Percentiles rank a stretch among this genome's conserved stretches.
phyloP scores from a whole-genome alignment of 2,888 invertebrate genomes.

The Sclerodermus sp. region DNA sequence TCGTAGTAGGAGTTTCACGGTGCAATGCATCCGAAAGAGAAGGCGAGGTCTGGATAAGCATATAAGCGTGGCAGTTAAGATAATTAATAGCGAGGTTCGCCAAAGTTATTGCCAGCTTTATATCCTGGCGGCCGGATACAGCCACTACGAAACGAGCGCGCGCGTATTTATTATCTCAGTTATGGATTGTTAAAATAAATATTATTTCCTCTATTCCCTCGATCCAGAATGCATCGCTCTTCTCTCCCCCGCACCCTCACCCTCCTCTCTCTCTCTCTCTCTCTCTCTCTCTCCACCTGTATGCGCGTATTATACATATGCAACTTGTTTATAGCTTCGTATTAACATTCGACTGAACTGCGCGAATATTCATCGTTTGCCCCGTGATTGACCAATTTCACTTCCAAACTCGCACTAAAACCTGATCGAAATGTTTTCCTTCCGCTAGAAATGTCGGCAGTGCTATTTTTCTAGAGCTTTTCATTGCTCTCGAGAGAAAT shows the following conservation, averaged over 20 bases:
- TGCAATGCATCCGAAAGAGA: neutral
- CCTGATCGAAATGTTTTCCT: too few species aligned
- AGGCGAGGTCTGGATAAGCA: constrained; percentile 24
- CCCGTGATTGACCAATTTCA: too few species aligned
- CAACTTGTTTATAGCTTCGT: too few species aligned
- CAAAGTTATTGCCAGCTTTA: constrained; percentile 33
- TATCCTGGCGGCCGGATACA: constrained; percentile 10
- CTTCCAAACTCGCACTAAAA: too few species aligned
- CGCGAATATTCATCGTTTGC: too few species aligned
- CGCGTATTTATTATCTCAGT: constrained; percentile 25
- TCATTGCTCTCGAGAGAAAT: too few species aligned
- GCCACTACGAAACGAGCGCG: neutral
- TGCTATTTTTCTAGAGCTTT: too few species aligned
- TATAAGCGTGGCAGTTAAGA: constrained; percentile 30
- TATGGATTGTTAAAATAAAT: constrained; percentile 23
- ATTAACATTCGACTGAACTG: too few species aligned
- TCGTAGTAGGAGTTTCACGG: too few species aligned
- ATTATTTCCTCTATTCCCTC: constrained; percentile 1
- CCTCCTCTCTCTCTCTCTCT: neutral
- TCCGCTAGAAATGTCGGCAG: too few species aligned
- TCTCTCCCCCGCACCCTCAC: too few species aligned
- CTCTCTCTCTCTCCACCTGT: neutral
- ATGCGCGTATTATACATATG: neutral
- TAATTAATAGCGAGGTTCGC: constrained; percentile 33
- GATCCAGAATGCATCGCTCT: neutral